These are phyloP conservation scores for Actias luna DNA, from an alignment of 2,888 invertebrate genomes.

Conservation along the genomic window DNA sequence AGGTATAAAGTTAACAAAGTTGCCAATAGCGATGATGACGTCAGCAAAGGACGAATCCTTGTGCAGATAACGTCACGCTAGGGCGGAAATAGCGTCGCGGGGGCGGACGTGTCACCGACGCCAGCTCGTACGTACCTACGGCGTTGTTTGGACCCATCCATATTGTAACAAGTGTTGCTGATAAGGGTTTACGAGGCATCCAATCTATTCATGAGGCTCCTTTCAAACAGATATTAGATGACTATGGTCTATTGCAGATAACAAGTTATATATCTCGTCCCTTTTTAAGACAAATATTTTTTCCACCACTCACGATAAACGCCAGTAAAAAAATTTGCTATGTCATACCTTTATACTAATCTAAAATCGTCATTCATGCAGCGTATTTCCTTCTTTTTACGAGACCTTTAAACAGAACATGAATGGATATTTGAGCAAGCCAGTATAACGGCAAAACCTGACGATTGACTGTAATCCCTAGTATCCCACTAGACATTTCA, in stretches of 20 bases:
- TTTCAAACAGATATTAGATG: background rate
- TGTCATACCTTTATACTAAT: no score
- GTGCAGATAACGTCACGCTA: background rate
- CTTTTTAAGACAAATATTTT: background rate
- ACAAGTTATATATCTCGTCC: background rate
- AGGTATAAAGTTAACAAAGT: background rate
- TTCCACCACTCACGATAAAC: background rate
- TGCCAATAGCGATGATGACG: background rate
- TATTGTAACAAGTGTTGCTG: background rate
- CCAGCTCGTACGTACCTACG: background rate
- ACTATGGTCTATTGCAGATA: background rate
- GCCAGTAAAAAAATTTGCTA: no score
- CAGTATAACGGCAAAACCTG: no score
- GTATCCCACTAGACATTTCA: background rate
- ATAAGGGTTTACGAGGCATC: background rate
- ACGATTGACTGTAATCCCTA: no score
- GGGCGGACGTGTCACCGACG: background rate
- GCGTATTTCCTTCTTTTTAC: no score
- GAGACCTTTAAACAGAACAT: no score
- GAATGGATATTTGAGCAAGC: no score
- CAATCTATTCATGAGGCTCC: background rate
- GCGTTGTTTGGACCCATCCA: background rate
- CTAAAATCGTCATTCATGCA: no score
- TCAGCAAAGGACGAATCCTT: constrained; percentile 1
- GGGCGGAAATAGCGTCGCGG: constrained; percentile 2